Evolutionary conservation across 23 tunicate species (phyloP).

Genomic region (Clavelina lepadiformis): DNA sequence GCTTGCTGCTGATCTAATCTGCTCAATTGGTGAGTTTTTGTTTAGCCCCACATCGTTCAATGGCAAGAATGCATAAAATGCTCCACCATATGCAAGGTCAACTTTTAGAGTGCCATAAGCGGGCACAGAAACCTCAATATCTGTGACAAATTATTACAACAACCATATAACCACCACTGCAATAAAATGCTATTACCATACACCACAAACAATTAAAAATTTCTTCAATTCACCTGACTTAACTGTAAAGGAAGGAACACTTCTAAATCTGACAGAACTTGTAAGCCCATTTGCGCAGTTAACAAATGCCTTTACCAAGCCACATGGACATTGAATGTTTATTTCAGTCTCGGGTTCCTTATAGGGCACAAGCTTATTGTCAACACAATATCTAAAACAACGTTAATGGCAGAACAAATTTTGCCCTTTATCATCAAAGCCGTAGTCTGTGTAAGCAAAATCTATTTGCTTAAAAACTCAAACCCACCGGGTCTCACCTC

Average conservation of each 20-base stretch:
- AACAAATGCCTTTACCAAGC: slow-evolving; percentile 49
- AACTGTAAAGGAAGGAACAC: slow-evolving; percentile 55
- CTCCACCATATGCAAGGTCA: slow-evolving; percentile 41
- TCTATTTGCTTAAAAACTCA: too few species aligned
- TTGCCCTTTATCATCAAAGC: too few species aligned
- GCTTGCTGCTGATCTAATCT: slow-evolving; percentile 21
- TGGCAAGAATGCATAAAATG: slow-evolving; percentile 25
- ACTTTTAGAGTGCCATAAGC: slow-evolving; percentile 15
- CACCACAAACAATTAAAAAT: not conserved
- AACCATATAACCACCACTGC: too few species aligned
- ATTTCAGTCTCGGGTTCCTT: slow-evolving; percentile 64
- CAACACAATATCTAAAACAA: slow-evolving; percentile 52
- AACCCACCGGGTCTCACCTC: too few species aligned
- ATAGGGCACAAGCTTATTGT: slow-evolving; percentile 30
- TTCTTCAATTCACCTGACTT: slow-evolving; percentile 5
- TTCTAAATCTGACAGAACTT: slow-evolving; percentile 55
- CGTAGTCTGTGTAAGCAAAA: too few species aligned
- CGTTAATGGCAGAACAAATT: too few species aligned
- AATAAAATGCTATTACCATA: not conserved
- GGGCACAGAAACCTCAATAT: slow-evolving; percentile 2
- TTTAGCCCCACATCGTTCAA: slow-evolving; percentile 4
- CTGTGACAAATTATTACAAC: not conserved
- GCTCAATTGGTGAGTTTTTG: not conserved
- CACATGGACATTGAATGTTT: slow-evolving; percentile 84
- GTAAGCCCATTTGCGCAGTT: slow-evolving; percentile 34